Evolutionary conservation across 2,113 vertebrate genomes (phyloP).

Genomic region (Anseranas semipalmata): DNA sequence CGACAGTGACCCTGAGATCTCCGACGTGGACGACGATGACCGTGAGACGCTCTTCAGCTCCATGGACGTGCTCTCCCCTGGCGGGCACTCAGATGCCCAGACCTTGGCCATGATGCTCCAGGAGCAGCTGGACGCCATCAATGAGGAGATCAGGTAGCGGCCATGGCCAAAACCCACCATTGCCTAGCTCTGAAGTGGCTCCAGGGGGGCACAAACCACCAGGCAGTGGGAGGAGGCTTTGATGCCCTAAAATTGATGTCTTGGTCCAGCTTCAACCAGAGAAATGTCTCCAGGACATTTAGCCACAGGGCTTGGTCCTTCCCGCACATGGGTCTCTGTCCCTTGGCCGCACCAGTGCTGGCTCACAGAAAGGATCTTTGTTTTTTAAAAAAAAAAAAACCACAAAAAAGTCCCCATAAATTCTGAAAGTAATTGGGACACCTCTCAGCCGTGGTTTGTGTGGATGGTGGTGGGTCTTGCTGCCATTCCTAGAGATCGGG

Average conservation of each 20-base stretch:
- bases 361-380: neutral
- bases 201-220: rapidly evolving
- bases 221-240: neutral
- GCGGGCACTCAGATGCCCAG: constrained; percentile 93
- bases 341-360: neutral
- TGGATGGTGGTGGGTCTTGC: neutral
- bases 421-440: neutral
- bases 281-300: neutral
- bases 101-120: constrained; percentile 96
- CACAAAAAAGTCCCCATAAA: neutral
- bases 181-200: neutral
- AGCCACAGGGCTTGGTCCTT: neutral
- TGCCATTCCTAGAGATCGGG: rapidly evolving
- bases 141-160: constrained; percentile 92
- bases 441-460: neutral
- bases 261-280: neutral
- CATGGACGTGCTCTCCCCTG: constrained; percentile 86
- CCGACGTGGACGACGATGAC: constrained; percentile 90
- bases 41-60: constrained; percentile 82
- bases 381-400: neutral
- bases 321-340: neutral
- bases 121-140: constrained; percentile 96
- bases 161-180: neutral
- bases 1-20: constrained; percentile 91
- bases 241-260: neutral